Conservation (phyloP, 2,797 vertebrate species). For the Oreonectes daqikongensis region DNA sequence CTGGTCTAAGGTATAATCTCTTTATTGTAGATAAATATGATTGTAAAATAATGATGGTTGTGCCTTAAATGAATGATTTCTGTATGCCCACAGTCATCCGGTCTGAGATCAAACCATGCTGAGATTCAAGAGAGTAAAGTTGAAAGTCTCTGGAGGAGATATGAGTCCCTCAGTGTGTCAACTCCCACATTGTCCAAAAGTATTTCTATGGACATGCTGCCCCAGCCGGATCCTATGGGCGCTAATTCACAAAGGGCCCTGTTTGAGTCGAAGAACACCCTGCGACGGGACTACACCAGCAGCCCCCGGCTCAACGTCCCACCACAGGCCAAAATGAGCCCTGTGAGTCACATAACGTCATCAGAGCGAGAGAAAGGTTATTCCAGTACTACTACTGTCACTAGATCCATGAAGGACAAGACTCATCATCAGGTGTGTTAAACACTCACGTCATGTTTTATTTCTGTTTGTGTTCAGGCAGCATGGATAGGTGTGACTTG, state of each 20-base stretch:
- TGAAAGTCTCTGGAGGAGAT: slow-evolving; percentile 48
- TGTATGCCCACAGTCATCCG: slow-evolving; percentile 50
- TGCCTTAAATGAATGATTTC: neutral
- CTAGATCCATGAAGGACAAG: slow-evolving; percentile 37
- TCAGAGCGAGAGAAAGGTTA: slow-evolving; percentile 50
- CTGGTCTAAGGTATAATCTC: slow-evolving; percentile 66
- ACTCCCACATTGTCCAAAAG: slow-evolving; percentile 64
- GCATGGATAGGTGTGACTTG: too few relatives aligned
- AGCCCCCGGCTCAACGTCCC: slow-evolving; percentile 45
- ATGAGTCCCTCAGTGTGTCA: slow-evolving; percentile 21
- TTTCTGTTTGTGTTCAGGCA: neutral
- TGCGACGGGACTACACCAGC: slow-evolving; percentile 58
- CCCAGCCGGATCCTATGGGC: slow-evolving; percentile 58
- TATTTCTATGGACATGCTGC: slow-evolving; percentile 73
- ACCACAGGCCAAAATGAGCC: slow-evolving; percentile 6
- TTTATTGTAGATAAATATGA: too few relatives aligned
- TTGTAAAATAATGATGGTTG: too few relatives aligned
- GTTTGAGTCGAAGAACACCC: slow-evolving; percentile 72
- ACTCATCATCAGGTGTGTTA: slow-evolving; percentile 55
- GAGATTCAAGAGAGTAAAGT: slow-evolving; percentile 45
- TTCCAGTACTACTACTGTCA: slow-evolving; percentile 42
- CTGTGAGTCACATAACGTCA: slow-evolving; percentile 50
- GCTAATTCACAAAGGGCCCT: slow-evolving; percentile 70
- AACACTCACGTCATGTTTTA: slow-evolving; percentile 19
- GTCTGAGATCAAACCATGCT: slow-evolving; percentile 30